These are phyloP conservation scores for Calameuta pallipes DNA, from an alignment of 2,888 invertebrate genomes.

Conservation along the genomic window DNA sequence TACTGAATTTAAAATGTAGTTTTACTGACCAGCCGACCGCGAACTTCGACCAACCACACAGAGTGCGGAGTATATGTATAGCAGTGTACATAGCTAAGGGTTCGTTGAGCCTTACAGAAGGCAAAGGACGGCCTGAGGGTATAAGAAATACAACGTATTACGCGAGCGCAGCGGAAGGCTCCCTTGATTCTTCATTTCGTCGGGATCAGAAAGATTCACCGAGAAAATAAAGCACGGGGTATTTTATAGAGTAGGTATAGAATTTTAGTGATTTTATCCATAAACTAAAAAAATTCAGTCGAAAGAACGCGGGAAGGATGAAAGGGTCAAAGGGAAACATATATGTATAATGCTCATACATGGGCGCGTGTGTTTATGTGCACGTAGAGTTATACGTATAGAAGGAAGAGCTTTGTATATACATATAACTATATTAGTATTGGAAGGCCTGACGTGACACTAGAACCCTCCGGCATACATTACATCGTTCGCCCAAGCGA, in stretches of 20 bases:
- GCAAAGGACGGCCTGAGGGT: not conserved
- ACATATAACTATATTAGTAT: not conserved
- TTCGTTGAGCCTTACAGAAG: not conserved
- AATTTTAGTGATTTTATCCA: not conserved
- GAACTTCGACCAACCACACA: not conserved
- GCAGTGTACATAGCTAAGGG: not conserved
- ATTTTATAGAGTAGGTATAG: not conserved
- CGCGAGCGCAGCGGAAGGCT: not conserved
- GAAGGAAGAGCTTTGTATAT: not conserved
- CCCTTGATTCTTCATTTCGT: not conserved
- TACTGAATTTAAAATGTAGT: not conserved
- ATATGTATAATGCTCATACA: not conserved
- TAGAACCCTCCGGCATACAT: conserved; percentile 4
- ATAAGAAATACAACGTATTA: not conserved
- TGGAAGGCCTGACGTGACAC: not conserved
- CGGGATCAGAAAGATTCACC: not conserved
- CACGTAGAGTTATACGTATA: not conserved
- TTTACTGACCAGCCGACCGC: not conserved
- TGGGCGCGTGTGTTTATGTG: not conserved
- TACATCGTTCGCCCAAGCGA: conserved; percentile 2
- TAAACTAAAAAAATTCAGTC: not conserved
- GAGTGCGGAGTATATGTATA: not conserved
- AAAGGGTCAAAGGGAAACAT: not conserved
- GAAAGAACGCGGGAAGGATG: not conserved
- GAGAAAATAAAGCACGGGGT: not conserved